Evolutionary conservation across 2,888 invertebrate species (phyloP).

Genomic region (Heliconius aoede): DNA sequence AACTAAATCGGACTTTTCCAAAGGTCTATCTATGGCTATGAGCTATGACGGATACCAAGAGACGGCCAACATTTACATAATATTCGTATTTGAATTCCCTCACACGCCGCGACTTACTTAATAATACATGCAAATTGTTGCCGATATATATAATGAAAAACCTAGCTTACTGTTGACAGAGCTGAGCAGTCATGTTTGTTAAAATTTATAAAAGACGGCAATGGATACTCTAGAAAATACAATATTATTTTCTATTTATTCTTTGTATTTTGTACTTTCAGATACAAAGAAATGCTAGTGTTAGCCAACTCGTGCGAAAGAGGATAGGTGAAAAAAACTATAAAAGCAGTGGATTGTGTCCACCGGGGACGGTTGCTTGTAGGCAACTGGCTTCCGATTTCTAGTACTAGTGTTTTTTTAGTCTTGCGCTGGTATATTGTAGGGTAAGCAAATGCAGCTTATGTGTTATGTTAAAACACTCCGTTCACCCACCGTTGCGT

Average conservation of each 20-base stretch:
- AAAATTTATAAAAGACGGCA: background rate
- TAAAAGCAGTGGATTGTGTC: no score
- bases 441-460: no score
- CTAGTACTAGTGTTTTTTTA: no score
- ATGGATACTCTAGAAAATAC: background rate
- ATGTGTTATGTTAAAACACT: no score
- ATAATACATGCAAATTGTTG: slow-evolving; percentile 43
- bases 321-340: no score
- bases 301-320: no score
- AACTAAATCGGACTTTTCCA: slow-evolving; percentile 10
- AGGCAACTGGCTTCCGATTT: no score
- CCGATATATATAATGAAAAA: slow-evolving; percentile 47
- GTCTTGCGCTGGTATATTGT: no score
- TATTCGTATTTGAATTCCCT: slow-evolving; percentile 42
- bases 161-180: slow-evolving; percentile 30
- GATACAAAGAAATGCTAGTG: no score
- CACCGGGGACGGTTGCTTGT: no score
- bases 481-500: no score
- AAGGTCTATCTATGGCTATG: background rate
- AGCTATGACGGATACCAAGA: slow-evolving; percentile 26
- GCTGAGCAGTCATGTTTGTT: slow-evolving; percentile 7
- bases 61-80: slow-evolving; percentile 40
- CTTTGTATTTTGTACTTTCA: background rate
- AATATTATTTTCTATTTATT: background rate
- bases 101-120: slow-evolving; percentile 38